These are phyloP conservation scores for Oreotragus oreotragus DNA, from an alignment of 2,113 vertebrate species.

Conservation along the genomic window DNA sequence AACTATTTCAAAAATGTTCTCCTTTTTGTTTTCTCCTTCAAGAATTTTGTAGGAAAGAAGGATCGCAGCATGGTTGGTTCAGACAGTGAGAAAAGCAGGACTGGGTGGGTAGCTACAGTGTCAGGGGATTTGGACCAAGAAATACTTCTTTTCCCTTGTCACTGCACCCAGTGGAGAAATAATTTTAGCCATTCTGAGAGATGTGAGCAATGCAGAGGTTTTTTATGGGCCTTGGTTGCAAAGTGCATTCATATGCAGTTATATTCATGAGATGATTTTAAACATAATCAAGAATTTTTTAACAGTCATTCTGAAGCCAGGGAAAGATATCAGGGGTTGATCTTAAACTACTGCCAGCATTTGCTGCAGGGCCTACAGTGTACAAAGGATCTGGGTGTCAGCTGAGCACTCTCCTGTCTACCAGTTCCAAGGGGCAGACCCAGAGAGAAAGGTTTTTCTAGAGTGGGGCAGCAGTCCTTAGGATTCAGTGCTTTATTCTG, in stretches of 20 bases:
- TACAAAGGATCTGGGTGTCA: background rate
- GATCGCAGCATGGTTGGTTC: background rate
- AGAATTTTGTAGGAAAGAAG: background rate
- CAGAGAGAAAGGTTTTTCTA: background rate
- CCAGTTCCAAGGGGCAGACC: background rate
- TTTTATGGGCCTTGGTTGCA: background rate
- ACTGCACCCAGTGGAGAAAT: background rate
- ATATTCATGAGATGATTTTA: background rate
- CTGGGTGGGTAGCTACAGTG: background rate
- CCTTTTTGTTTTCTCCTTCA: slow-evolving; percentile 24
- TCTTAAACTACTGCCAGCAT: background rate
- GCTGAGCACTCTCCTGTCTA: background rate
- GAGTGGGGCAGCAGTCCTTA: background rate
- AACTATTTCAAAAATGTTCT: slow-evolving; percentile 30
- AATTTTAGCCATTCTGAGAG: background rate
- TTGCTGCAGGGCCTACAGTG: background rate
- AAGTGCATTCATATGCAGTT: background rate
- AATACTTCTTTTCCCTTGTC: background rate
- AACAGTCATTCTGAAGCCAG: background rate
- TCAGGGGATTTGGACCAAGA: slow-evolving; percentile 16
- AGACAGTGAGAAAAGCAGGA: slow-evolving; percentile 36
- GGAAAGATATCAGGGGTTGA: background rate
- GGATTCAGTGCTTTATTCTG: background rate
- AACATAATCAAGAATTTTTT: background rate
- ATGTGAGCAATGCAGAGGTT: background rate